Base-by-base conservation (phyloP, 2,113 vertebrate species). In the Eulemur macaco region DNA sequence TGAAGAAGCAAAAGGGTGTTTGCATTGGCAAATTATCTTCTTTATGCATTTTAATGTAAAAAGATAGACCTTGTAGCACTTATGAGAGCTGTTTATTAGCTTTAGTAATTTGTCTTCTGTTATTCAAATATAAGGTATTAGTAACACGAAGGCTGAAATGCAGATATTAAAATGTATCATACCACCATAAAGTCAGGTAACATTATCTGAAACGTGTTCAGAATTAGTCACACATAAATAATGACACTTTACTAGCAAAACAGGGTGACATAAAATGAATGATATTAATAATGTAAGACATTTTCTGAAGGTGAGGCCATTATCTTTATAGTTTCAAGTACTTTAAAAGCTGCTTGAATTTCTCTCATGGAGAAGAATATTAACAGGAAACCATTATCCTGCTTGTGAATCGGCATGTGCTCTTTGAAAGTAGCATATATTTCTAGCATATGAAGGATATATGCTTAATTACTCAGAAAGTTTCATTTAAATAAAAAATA, bases 271-370 rank as follows among this genome's bases (percentile, higher is more conserved):
- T 71, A 58, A 93, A 85, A 86, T n/a, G 83, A 96, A 94, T 96
- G 84, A 95, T 0, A 94, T 34, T 73, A 96, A 92, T 66, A 96
- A 91, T 73, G 64, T 96, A 96, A 94, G 76, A 96, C 89, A 29
- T 76, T 92, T 96, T 88, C 69, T 83, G 17, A 68, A 90, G 54
- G 95, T 96, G 93, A 91, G 25, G 34, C 27, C 23, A 94, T 95
- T 97, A 95, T 96, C 68, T 89, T 92, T 92, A 95, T 68, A 97
- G 88, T 94, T 78, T 94, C 23, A 82, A 96, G 95, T 95, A 86
- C 84, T 97, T 97, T 94, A 96, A 97, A 98, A 97, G 96, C 96
- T 94, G 73, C 73, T 89, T 93, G 66, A 95, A 92, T 83, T 88
- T 93, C 81, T 91, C 96, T 90, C 87, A 94, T 69, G 73, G 39